Base-by-base conservation (phyloP, 2,888 invertebrate genomes). In the Chalcis sispes region DNA sequence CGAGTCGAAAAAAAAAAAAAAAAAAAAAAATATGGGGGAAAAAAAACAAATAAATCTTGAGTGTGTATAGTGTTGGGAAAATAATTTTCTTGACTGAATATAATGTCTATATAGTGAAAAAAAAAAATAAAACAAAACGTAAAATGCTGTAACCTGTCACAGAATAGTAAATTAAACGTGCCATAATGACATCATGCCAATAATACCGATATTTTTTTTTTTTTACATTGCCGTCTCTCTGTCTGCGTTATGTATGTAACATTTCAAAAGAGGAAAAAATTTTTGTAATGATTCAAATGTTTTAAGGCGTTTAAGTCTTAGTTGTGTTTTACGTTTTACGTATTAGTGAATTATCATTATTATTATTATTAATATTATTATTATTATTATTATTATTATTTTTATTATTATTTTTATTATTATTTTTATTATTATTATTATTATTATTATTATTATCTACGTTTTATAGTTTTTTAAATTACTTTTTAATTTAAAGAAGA, bases 101-200 rank as follows among this genome's bases (percentile, higher is more conserved):
- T 79, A 79, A 78, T 82, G 80, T 82, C 82, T 83, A 82, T 82
- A 82, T 83, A 83, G 80, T 77, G 78, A 81, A 80, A 50, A 50
- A 50, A 20, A 20, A 18, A 83, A 83, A 81, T 77, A 79, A 81
- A 80, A 80, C 67, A 79, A 76, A 58, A 56, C 54, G 27, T 69
- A 58, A 80, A 80, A 74, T 79, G 80, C 72, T 79, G 80, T 80
- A 81, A 81, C 70, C 70, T 61, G 62, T 75, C 72, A 72, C 29
- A 75, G 76, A 84, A 82, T 86, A 87, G 82, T 84, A 84, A 85
- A 86, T 82, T 85, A 83, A 87, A 87, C 85, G 88, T 88, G 88
- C 88, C 88, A 88, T 88, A 88, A 85, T 80, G 85, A 88, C 86
- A 86, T 86, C 86, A 88, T 88, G 88, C 88, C 87, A 88, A 88